These are phyloP conservation scores for Acanthococcus lagerstroemiae DNA, from an alignment of 2,888 invertebrate species.

Conservation along the genomic window DNA sequence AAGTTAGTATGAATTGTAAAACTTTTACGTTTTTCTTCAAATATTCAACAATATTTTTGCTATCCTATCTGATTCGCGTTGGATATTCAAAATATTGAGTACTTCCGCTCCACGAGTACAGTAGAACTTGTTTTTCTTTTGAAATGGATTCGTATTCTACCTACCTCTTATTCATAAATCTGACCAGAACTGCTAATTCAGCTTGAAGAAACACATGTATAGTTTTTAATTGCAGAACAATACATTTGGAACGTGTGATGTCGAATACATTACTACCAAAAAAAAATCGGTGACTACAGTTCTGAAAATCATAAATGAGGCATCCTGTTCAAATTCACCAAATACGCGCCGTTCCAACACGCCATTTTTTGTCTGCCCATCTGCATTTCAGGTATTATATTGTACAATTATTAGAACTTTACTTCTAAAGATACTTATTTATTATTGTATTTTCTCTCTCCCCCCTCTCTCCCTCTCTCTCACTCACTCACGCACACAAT, in stretches of 20 bases:
- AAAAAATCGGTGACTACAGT: constrained; percentile 38
- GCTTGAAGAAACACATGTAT: not conserved
- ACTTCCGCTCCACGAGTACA: too few relatives aligned
- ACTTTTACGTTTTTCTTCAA: not conserved
- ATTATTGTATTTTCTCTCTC: too few relatives aligned
- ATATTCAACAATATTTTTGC: too few relatives aligned
- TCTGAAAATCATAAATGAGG: constrained; percentile 43
- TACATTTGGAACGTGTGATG: constrained; percentile 42
- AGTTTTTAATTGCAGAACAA: constrained; percentile 39
- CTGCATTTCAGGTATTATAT: constrained; percentile 41
- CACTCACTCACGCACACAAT: too few relatives aligned
- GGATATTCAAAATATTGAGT: too few relatives aligned
- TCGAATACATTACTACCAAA: constrained; percentile 41
- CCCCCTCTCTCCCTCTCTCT: too few relatives aligned
- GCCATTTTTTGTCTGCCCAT: constrained; percentile 42
- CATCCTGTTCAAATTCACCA: constrained; percentile 41
- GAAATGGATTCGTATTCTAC: too few relatives aligned
- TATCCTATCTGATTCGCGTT: too few relatives aligned
- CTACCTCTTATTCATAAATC: not conserved
- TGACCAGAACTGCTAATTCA: not conserved
- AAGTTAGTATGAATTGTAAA: constrained; percentile 33
- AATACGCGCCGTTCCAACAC: constrained; percentile 42
- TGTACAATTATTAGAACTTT: too few relatives aligned
- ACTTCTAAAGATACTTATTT: too few relatives aligned
- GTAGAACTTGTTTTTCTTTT: too few relatives aligned